Conservation (phyloP, 2,113 vertebrate genomes). For the Saccopteryx bilineata region DNA sequence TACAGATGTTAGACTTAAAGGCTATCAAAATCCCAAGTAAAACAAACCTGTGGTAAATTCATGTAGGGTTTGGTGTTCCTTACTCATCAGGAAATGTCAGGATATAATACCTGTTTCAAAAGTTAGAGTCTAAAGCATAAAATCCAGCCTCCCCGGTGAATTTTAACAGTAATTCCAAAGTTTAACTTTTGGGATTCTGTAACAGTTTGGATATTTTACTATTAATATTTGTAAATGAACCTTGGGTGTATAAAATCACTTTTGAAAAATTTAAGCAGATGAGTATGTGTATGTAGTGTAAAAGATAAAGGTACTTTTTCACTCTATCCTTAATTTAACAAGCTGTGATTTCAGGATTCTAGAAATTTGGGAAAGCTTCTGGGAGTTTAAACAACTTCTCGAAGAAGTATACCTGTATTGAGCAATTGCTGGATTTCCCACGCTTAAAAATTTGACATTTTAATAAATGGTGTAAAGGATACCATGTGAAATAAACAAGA, state of each 20-base stretch:
- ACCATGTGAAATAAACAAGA: constrained; percentile 62
- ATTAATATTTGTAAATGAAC: background rate
- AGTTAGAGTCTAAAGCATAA: background rate
- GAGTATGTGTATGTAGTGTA: background rate
- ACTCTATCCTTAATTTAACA: constrained; percentile 15
- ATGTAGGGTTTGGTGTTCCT: background rate
- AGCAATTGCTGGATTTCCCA: constrained; percentile 57
- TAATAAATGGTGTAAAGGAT: constrained; percentile 68
- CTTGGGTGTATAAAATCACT: background rate
- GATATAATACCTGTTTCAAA: constrained; percentile 6
- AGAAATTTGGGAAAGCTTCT: constrained; percentile 29
- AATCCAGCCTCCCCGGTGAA: background rate
- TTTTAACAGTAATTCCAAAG: constrained; percentile 43
- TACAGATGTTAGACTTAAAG: background rate
- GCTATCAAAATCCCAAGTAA: constrained; percentile 7
- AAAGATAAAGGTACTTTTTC: constrained; percentile 30
- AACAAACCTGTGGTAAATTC: constrained; percentile 50
- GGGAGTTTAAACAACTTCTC: constrained; percentile 6
- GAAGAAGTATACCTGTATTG: constrained; percentile 33
- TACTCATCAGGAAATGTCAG: constrained; percentile 25
- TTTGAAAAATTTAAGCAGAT: constrained; percentile 46
- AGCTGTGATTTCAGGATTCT: constrained; percentile 24
- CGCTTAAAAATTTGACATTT: constrained; percentile 59
- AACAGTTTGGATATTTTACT: constrained; percentile 40
- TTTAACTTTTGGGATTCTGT: background rate